Conservation (phyloP, 2,797 vertebrate genomes). For the Diplodus sargus region DNA sequence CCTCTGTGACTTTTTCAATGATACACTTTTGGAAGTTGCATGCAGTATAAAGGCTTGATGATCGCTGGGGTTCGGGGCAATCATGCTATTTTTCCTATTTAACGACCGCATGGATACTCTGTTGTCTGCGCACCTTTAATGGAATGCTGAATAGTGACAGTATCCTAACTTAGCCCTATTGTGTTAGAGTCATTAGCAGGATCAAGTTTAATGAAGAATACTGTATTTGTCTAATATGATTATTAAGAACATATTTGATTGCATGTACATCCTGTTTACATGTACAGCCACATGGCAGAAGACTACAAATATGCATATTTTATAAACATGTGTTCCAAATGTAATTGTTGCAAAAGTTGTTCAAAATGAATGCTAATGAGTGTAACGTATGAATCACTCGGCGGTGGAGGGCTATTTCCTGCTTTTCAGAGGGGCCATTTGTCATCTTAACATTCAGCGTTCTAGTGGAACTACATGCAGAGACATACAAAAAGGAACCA, state of each 20-base stretch:
- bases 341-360: constrained; percentile 25
- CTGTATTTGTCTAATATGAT: not conserved
- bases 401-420: constrained; percentile 4
- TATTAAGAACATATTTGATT: not conserved
- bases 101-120: not conserved
- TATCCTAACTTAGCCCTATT: not conserved
- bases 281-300: not conserved
- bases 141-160: not conserved
- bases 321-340: constrained; percentile 27
- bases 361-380: constrained; percentile 54
- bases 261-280: not conserved
- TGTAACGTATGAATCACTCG: constrained; percentile 26
- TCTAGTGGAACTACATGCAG: not conserved
- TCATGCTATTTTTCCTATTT: not conserved
- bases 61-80: not conserved
- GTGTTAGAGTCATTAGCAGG: not conserved
- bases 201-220: constrained; percentile 29
- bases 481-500: not conserved
- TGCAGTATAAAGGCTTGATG: not conserved
- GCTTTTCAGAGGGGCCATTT: constrained; percentile 20
- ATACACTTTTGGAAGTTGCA: not conserved
- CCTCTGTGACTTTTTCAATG: not conserved
- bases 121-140: not conserved
- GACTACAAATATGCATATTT: constrained; percentile 30
- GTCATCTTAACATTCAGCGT: not conserved